Conservation (phyloP, 2,888 invertebrate genomes). For the Rhodophaea formosa region DNA sequence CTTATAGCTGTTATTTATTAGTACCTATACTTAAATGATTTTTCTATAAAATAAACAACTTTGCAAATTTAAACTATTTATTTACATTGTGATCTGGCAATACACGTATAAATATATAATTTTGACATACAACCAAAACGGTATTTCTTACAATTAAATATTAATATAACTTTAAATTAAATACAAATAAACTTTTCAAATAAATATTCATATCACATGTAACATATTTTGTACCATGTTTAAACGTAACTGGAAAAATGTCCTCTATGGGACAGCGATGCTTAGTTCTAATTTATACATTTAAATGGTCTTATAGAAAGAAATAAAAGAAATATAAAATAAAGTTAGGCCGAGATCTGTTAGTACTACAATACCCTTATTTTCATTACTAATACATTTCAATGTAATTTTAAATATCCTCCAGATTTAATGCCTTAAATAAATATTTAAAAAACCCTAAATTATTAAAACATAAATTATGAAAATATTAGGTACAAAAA, state of each 20-base stretch:
- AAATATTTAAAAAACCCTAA: too few relatives aligned
- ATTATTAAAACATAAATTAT: too few relatives aligned
- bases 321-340: neutral
- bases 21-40: neutral
- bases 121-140: slow-evolving; percentile 13
- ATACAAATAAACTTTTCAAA: slow-evolving; percentile 38
- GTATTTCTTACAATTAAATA: slow-evolving; percentile 29
- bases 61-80: slow-evolving; percentile 4
- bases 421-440: too few relatives aligned
- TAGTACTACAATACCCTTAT: neutral
- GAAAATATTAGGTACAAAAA: too few relatives aligned
- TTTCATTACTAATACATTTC: neutral
- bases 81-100: slow-evolving; percentile 12
- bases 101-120: slow-evolving; percentile 2
- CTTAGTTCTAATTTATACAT: too few relatives aligned
- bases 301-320: neutral
- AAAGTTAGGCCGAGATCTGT: neutral
- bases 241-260: slow-evolving; percentile 25
- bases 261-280: slow-evolving; percentile 2
- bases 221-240: slow-evolving; percentile 62
- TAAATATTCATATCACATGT: slow-evolving; percentile 59
- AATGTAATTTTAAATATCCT: neutral
- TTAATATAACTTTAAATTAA: slow-evolving; percentile 32
- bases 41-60: neutral
- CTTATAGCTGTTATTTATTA: slow-evolving; percentile 2